Base-by-base conservation (phyloP, 2,113 vertebrate species). In the Scomber scombrus region DNA sequence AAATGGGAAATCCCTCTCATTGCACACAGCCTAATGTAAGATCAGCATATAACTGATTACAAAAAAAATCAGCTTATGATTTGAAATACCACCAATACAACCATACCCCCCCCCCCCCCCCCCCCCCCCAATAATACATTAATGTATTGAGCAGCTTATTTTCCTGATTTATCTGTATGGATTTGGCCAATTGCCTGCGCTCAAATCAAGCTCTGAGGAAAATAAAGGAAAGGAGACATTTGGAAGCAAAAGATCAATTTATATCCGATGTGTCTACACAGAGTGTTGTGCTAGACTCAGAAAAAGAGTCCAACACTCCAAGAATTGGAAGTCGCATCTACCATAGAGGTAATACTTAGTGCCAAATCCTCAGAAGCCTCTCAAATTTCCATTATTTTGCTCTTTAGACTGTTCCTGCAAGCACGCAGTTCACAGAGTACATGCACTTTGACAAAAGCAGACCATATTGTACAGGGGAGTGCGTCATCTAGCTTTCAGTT, bases 51-150 rank as follows among this genome's bases (percentile, higher is more conserved):
- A 82, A 66, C 80, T 72, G 71, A 34, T 52, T 69, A 56, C 64
- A 84, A 84, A 78, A 83, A 69, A 85, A 92, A 93, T 90, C 89
- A 88, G 85, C 88, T 91, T 92, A 91, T 87, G 84, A 91, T 90
- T 92, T 80, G 62, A 65, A 78, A 40, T 9, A 40, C 34, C 34
- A 85, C 82, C 68, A 71, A n/a, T 29, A 69, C 6, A 7, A 40
- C 34, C 34, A 40, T 40, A 40, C 34, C 9, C 1, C 34, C 7
- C 7, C 9, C 7, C 34, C 34, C 7, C 31, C 31, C 31, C 4
- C 31, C 31, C 31, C 31, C 31, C 31, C 7, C 31, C 45, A 68
- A 68, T 67, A 78, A 89, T 77, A 72, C 68, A 87, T 89, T 90
- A 85, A 85, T 66, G 81, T 71, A 90, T 58, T 83, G 89, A 93